phyloP scores from a whole-genome alignment of 2,888 invertebrate species.

The Dinocampus coccinellae region DNA sequence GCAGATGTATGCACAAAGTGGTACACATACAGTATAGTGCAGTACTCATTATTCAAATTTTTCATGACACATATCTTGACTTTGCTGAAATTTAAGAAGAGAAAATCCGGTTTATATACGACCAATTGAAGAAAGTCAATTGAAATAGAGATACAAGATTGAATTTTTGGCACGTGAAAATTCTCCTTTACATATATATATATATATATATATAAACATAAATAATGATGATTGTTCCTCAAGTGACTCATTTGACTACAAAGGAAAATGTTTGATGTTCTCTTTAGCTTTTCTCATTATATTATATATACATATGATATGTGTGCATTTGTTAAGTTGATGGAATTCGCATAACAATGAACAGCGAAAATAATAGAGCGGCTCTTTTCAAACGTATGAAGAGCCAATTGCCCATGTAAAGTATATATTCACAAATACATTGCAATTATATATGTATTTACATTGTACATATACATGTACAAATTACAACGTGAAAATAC shows the following conservation, averaged over 20 bases:
- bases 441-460: background rate
- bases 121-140: conserved; percentile 11
- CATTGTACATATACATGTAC: background rate
- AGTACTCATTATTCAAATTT: conserved; percentile 20
- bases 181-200: background rate
- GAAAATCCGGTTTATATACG: background rate
- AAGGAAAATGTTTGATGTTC: conserved; percentile 20
- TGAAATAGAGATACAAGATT: conserved; percentile 8
- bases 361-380: conserved; percentile 17
- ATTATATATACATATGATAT: background rate
- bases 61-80: background rate
- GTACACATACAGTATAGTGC: background rate
- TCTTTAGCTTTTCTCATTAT: conserved; percentile 20
- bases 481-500: background rate
- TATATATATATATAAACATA: background rate
- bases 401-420: conserved; percentile 20
- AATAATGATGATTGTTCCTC: background rate
- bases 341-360: conserved; percentile 17
- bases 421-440: background rate
- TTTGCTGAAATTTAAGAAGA: conserved; percentile 3
- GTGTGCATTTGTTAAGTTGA: conserved; percentile 20
- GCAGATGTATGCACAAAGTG: no score
- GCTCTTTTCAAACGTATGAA: conserved; percentile 16
- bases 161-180: conserved; percentile 16
- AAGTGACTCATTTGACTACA: background rate